Evolutionary conservation across 2,797 vertebrate genomes (phyloP).

Genomic region (Sebastes diploproa): DNA sequence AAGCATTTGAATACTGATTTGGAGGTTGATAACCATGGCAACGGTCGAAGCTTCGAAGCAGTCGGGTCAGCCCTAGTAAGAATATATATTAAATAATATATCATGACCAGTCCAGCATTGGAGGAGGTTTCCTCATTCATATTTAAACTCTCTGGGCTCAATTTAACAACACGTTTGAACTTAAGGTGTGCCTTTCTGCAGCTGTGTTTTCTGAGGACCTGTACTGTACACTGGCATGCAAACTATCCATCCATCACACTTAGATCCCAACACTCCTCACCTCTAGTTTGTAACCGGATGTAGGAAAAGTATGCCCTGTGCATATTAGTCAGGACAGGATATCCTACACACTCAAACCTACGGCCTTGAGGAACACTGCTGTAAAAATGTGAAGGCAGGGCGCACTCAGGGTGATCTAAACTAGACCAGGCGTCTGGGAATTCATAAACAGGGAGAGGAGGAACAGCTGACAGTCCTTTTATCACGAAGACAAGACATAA

Average conservation of each 20-base stretch:
- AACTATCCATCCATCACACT: conserved; percentile 20
- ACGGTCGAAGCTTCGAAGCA: too few species aligned
- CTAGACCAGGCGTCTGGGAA: conserved; percentile 30
- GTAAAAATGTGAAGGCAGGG: conserved; percentile 22
- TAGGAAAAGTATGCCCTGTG: conserved; percentile 29
- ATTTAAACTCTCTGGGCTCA: not conserved
- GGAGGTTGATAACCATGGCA: too few species aligned
- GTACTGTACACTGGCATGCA: not conserved
- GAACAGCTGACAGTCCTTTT: conserved; percentile 54
- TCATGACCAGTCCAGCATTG: not conserved
- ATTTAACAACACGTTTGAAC: not conserved
- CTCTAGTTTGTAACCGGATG: conserved; percentile 40
- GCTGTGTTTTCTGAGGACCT: conserved; percentile 27
- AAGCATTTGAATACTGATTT: too few species aligned
- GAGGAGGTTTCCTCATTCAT: not conserved
- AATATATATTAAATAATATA: not conserved
- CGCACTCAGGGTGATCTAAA: conserved; percentile 35
- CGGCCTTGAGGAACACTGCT: conserved; percentile 42
- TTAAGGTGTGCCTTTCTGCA: not conserved
- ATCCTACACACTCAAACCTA: conserved; percentile 47
- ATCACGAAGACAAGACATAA: conserved; percentile 37
- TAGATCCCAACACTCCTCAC: conserved; percentile 24
- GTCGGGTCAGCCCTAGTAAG: too few species aligned
- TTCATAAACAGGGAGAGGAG: conserved; percentile 6
- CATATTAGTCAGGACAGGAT: conserved; percentile 54